These are phyloP conservation scores for Polyploca ridens DNA, from an alignment of 2,888 invertebrate species.

Conservation along the genomic window DNA sequence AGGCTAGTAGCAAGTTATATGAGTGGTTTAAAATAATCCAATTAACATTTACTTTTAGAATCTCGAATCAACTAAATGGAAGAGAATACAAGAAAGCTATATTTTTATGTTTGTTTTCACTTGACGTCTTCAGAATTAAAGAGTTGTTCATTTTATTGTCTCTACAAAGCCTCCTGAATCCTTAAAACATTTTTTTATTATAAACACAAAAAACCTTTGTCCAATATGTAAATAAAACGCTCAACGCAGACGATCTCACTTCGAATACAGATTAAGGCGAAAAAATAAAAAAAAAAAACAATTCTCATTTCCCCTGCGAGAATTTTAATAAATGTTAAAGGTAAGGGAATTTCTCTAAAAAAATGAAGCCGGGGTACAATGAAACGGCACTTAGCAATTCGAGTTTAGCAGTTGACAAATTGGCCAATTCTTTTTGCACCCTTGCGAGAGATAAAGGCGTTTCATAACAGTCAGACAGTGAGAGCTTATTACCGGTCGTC, in stretches of 20 bases:
- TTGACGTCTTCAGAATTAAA: no score
- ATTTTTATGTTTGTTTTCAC: neutral
- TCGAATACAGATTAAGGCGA: slow-evolving; percentile 37
- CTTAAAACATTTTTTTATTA: slow-evolving; percentile 9
- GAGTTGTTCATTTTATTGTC: neutral
- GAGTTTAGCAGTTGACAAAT: slow-evolving; percentile 73
- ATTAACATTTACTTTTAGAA: no score
- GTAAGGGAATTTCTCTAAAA: slow-evolving; percentile 44
- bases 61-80: no score
- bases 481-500: slow-evolving; percentile 68
- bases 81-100: no score
- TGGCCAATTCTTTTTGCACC: slow-evolving; percentile 70
- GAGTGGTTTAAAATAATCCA: no score
- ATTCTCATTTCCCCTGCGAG: slow-evolving; percentile 29
- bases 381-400: slow-evolving; percentile 69
- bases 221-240: slow-evolving; percentile 32
- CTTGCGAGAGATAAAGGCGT: slow-evolving; percentile 65
- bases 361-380: slow-evolving; percentile 64
- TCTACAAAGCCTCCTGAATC: neutral
- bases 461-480: slow-evolving; percentile 64
- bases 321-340: slow-evolving; percentile 55
- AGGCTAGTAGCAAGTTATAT: no score
- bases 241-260: slow-evolving; percentile 29
- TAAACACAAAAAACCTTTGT: slow-evolving; percentile 16
- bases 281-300: slow-evolving; percentile 38